Conservation (phyloP, 92 coral and sea anemone species). For the Actinernus sp. region DNA sequence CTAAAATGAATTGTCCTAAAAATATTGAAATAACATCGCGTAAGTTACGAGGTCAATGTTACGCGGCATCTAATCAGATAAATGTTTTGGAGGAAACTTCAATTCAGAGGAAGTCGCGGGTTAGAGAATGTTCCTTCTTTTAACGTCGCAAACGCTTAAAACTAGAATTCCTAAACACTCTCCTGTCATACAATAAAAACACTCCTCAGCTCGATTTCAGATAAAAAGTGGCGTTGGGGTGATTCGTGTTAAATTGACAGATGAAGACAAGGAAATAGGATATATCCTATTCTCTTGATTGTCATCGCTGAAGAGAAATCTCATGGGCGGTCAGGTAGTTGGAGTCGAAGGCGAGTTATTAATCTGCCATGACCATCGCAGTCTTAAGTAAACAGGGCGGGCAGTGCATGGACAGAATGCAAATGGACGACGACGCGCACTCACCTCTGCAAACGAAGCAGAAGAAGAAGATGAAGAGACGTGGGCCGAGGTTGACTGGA, state of each 20-base stretch:
- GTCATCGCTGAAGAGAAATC: slow-evolving; percentile 18
- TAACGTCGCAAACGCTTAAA: not conserved
- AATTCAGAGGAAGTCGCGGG: too few relatives aligned
- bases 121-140: too few relatives aligned
- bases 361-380: not conserved
- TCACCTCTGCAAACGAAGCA: slow-evolving; percentile 15
- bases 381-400: not conserved
- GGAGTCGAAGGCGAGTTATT: not conserved
- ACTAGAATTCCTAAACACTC: not conserved
- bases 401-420: not conserved
- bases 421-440: slow-evolving; percentile 3
- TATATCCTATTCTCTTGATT: slow-evolving; percentile 10
- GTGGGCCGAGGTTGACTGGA: slow-evolving; percentile 91
- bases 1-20: too few relatives aligned
- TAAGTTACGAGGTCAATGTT: too few relatives aligned
- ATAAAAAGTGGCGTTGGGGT: slow-evolving; percentile 24
- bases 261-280: slow-evolving; percentile 31
- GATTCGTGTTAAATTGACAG: not conserved
- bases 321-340: slow-evolving; percentile 5
- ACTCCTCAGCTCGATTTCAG: slow-evolving; percentile 20
- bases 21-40: too few relatives aligned
- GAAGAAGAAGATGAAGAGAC: slow-evolving; percentile 75
- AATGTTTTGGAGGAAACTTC: too few relatives aligned
- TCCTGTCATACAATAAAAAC: too few relatives aligned
- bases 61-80: too few relatives aligned